Percentiles rank a stretch among this genome's conserved stretches.
Conservation (phyloP, 1,140 invertebrate species). For the Pseudachorutes palmiensis region DNA sequence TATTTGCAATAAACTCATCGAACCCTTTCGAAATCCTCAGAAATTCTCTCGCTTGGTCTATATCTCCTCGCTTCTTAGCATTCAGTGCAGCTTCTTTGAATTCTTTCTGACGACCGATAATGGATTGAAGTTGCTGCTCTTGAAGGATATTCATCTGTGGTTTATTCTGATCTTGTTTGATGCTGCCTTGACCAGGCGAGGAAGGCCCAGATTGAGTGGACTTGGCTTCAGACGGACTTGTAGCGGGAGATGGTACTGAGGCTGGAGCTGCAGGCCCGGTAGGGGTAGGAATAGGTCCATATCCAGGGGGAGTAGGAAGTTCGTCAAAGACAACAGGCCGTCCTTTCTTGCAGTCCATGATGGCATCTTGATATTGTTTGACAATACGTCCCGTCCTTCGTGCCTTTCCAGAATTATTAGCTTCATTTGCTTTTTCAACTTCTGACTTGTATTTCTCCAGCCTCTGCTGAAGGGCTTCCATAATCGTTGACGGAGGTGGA, state of each 20-base stretch:
- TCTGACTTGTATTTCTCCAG: slow-evolving; percentile 61
- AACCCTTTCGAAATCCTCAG: slow-evolving; percentile 82
- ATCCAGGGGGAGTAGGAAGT: slow-evolving; percentile 73
- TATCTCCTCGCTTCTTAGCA: slow-evolving; percentile 70
- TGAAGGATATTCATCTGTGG: slow-evolving; percentile 45
- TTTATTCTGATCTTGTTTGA: slow-evolving; percentile 27
- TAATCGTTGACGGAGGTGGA: slow-evolving; percentile 47
- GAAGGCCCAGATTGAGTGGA: too few species aligned
- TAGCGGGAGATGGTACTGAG: slow-evolving; percentile 36
- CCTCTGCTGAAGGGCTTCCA: slow-evolving; percentile 74
- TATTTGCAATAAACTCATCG: slow-evolving; percentile 82
- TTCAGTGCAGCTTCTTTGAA: slow-evolving; percentile 77
- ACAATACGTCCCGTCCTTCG: slow-evolving; percentile 81
- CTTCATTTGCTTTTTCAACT: slow-evolving; percentile 58
- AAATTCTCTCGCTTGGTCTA: slow-evolving; percentile 84
- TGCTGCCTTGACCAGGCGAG: not conserved
- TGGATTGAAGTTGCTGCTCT: slow-evolving; percentile 66
- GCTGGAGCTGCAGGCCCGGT: slow-evolving; percentile 14
- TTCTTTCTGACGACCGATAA: slow-evolving; percentile 70
- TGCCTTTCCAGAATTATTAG: slow-evolving; percentile 74
- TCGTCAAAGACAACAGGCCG: slow-evolving; percentile 70
- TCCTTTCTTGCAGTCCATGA: slow-evolving; percentile 66
- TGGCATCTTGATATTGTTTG: slow-evolving; percentile 88
- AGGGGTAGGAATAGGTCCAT: slow-evolving; percentile 46
- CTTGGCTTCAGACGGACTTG: not conserved